Conservation (phyloP, 2,797 vertebrate species). For the Hyperoplus immaculatus region DNA sequence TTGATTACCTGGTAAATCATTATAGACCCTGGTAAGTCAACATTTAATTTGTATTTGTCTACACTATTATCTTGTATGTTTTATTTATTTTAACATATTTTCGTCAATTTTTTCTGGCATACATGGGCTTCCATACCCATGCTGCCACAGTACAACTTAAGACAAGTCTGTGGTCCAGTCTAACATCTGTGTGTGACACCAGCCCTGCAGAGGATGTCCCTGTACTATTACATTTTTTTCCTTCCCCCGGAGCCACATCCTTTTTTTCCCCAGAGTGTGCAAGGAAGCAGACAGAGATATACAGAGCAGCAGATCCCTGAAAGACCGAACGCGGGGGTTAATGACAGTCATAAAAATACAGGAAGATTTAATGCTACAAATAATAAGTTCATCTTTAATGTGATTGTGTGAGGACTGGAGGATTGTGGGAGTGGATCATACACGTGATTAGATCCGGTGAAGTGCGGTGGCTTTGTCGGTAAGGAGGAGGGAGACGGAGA, state of each 20-base stretch:
- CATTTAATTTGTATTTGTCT: not conserved
- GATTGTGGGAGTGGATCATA: slow-evolving; percentile 20
- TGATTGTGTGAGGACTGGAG: not conserved
- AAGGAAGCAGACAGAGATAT: slow-evolving; percentile 13
- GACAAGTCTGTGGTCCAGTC: not conserved
- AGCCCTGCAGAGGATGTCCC: slow-evolving; percentile 58
- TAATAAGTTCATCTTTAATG: not conserved
- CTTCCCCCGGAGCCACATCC: slow-evolving; percentile 18
- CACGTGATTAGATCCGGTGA: slow-evolving; percentile 33
- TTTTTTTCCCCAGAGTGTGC: slow-evolving; percentile 8
- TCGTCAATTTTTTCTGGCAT: not conserved
- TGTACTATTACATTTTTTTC: not conserved
- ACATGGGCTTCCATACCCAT: not conserved
- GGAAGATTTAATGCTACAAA: not conserved
- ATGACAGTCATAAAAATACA: not conserved
- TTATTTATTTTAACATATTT: not conserved
- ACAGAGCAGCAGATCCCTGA: not conserved
- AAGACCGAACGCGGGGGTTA: not conserved
- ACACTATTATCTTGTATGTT: not conserved
- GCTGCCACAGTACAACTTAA: not conserved
- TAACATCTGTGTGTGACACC: not conserved
- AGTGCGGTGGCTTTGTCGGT: not conserved
- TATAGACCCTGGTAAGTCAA: not conserved
- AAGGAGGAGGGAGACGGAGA: slow-evolving; percentile 8
- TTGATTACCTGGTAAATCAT: not conserved